phyloP scores from a whole-genome alignment of 2,113 vertebrate genomes.

The Microcebus tavaratra region DNA sequence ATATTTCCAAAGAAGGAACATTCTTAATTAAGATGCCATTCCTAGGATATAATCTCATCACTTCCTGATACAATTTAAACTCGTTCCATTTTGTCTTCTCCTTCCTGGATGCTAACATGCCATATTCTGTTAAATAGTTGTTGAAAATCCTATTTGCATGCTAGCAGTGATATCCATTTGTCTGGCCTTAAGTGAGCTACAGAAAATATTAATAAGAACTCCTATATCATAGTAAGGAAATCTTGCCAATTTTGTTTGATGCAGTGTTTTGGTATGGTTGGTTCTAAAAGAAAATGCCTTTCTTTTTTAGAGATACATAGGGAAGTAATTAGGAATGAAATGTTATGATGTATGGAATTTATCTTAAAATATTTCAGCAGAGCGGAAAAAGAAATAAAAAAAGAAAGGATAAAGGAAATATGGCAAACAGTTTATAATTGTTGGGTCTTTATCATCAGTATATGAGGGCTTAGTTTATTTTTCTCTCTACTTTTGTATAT shows the following conservation, averaged over 20 bases:
- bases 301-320: not conserved
- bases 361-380: not conserved
- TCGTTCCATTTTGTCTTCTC: not conserved
- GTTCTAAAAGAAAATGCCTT: not conserved
- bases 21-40: not conserved
- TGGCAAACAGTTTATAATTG: not conserved
- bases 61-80: not conserved
- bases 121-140: not conserved
- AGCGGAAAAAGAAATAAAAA: not conserved
- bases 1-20: not conserved
- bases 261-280: not conserved
- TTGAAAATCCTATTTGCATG: not conserved
- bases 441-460: not conserved
- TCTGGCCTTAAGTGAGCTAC: not conserved
- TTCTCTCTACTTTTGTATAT: not conserved
- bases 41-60: not conserved
- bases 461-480: not conserved
- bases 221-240: not conserved
- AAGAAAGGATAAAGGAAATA: not conserved
- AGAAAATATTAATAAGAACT: not conserved
- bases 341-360: not conserved
- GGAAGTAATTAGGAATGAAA: not conserved
- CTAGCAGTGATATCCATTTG: not conserved
- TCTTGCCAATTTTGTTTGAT: not conserved
- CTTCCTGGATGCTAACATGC: not conserved